Evolutionary conservation across 2,797 vertebrate species (phyloP).

Genomic region (Schizopygopsis malacanthus): DNA sequence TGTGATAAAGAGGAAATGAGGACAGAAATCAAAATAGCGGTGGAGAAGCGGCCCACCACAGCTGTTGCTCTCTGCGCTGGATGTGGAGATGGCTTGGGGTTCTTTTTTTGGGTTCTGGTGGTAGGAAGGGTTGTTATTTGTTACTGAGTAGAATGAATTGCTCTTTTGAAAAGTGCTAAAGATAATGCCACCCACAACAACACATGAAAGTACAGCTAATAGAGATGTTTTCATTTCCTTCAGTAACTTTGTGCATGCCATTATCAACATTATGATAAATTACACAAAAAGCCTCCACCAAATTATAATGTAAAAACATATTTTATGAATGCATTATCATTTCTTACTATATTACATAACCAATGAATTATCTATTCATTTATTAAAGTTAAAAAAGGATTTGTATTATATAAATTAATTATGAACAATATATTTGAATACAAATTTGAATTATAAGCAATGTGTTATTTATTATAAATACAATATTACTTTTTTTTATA

Average conservation of each 20-base stretch:
- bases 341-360: background rate
- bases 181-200: slow-evolving; percentile 65
- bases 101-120: background rate
- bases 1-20: slow-evolving; percentile 85
- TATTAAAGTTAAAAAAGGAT: background rate
- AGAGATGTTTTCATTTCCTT: background rate
- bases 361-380: background rate
- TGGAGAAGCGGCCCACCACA: slow-evolving; percentile 63
- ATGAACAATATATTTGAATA: background rate
- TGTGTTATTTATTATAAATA: background rate
- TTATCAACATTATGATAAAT: background rate
- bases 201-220: slow-evolving; percentile 49
- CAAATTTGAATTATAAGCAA: background rate
- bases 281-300: background rate
- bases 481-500: background rate
- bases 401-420: background rate
- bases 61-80: slow-evolving; percentile 63
- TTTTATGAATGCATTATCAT: background rate
- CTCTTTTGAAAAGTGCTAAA: slow-evolving; percentile 67
- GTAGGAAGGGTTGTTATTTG: slow-evolving; percentile 23
- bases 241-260: background rate
- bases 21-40: slow-evolving; percentile 82
- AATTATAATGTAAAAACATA: background rate
- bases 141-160: slow-evolving; percentile 64
- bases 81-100: slow-evolving; percentile 26